Percentiles rank a stretch among this genome's conserved stretches.
Conservation (phyloP, 2,113 vertebrate species). For the Colaptes auratus region DNA sequence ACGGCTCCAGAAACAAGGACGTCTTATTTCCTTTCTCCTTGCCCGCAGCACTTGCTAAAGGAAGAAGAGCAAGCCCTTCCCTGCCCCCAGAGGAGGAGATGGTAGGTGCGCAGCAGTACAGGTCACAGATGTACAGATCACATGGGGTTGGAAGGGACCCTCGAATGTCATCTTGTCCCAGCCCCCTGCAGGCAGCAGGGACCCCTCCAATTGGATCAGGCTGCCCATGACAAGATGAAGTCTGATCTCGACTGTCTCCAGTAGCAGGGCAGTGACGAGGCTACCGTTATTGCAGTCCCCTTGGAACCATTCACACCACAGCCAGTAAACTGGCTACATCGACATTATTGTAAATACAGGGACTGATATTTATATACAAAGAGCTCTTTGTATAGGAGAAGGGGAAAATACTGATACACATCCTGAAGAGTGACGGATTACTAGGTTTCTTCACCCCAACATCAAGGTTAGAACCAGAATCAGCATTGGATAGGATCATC, state of each 20-base stretch:
- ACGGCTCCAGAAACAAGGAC: too few species aligned
- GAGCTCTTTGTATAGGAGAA: accelerated
- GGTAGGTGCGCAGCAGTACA: accelerated
- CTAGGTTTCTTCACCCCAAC: accelerated
- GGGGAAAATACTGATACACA: accelerated
- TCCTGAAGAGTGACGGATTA: accelerated
- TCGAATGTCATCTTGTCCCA: too few species aligned
- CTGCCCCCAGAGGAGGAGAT: accelerated
- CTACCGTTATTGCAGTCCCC: accelerated
- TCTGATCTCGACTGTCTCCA: neutral
- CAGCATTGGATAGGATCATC: accelerated
- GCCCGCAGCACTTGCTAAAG: neutral
- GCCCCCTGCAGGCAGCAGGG: too few species aligned
- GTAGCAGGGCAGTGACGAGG: too few species aligned
- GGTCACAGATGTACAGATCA: too few species aligned
- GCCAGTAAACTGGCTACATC: accelerated
- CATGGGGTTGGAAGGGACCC: too few species aligned
- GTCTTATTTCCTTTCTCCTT: too few species aligned
- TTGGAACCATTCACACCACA: accelerated
- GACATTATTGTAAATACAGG: too few species aligned
- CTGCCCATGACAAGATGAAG: too few species aligned
- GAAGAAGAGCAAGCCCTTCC: neutral
- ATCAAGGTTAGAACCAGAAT: accelerated
- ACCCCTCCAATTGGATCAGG: too few species aligned
- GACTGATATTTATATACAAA: too few species aligned